Evolutionary conservation across 2,797 vertebrate genomes (phyloP).

Genomic region (Lateolabrax maculatus): DNA sequence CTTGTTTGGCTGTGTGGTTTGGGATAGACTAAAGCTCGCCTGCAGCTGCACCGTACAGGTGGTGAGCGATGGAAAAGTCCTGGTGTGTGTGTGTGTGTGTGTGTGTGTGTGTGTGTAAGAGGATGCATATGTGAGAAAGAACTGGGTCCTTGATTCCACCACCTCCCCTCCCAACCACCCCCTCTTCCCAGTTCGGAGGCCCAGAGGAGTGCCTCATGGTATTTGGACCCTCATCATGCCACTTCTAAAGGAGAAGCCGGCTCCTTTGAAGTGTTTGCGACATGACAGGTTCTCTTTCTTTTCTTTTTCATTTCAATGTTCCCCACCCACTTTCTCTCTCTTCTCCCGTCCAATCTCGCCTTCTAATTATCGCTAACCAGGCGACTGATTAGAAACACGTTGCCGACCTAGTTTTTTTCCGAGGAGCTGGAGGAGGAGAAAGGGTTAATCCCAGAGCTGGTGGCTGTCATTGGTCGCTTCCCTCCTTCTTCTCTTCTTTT

Average conservation of each 20-base stretch:
- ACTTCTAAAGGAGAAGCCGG: slow-evolving; percentile 84
- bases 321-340: slow-evolving; percentile 84
- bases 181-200: slow-evolving; percentile 63
- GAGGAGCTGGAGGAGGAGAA: slow-evolving; percentile 80
- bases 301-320: slow-evolving; percentile 85
- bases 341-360: slow-evolving; percentile 84
- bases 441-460: slow-evolving; percentile 89
- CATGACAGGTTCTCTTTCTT: slow-evolving; percentile 88
- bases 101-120: slow-evolving; percentile 20
- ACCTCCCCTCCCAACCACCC: slow-evolving; percentile 23
- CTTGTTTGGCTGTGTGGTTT: slow-evolving; percentile 76
- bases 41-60: slow-evolving; percentile 75
- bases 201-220: slow-evolving; percentile 78
- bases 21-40: slow-evolving; percentile 68
- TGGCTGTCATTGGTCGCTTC: slow-evolving; percentile 89
- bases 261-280: slow-evolving; percentile 87
- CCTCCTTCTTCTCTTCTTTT: slow-evolving; percentile 81
- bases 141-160: slow-evolving; percentile 61
- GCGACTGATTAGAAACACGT: slow-evolving; percentile 89
- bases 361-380: slow-evolving; percentile 91
- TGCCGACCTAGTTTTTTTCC: slow-evolving; percentile 86
- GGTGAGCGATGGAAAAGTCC: slow-evolving; percentile 57
- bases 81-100: slow-evolving; percentile 33
- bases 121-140: slow-evolving; percentile 61
- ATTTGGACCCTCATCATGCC: slow-evolving; percentile 83